Conservation (phyloP, 2,797 vertebrate genomes). For the Platalea minor region DNA sequence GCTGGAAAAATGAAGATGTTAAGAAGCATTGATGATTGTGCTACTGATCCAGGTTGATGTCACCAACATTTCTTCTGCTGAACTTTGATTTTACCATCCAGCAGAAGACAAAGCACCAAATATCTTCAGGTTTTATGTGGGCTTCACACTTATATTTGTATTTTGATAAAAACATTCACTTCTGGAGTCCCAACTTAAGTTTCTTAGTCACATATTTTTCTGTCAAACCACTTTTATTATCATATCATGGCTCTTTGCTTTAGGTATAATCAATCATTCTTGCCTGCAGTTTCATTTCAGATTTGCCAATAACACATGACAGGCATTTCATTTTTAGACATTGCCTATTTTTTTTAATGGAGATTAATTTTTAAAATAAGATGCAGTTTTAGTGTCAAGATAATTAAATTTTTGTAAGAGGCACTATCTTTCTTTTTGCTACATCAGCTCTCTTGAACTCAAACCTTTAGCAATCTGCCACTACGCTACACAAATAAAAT, state of each 20-base stretch:
- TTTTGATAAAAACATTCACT: background rate
- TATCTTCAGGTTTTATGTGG: background rate
- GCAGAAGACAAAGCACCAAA: background rate
- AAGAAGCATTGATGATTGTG: background rate
- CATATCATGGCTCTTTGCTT: background rate
- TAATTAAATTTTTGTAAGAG: slow-evolving; percentile 55
- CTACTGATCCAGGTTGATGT: background rate
- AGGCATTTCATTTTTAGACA: slow-evolving; percentile 15
- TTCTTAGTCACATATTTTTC: background rate
- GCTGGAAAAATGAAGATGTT: background rate
- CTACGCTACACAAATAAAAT: slow-evolving; percentile 8
- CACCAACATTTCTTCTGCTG: background rate
- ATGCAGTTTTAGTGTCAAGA: slow-evolving; percentile 15
- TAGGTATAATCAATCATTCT: slow-evolving; percentile 9
- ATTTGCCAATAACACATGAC: slow-evolving; percentile 12
- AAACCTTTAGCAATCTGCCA: slow-evolving; percentile 6
- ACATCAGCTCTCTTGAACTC: slow-evolving; percentile 13
- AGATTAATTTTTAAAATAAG: slow-evolving; percentile 48
- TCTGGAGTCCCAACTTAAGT: background rate
- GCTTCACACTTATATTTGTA: background rate
- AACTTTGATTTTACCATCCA: background rate
- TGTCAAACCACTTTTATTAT: background rate
- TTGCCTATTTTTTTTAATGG: slow-evolving; percentile 11
- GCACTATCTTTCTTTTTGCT: slow-evolving; percentile 4
- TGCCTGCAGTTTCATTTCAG: background rate